These are phyloP conservation scores for Aptenodytes forsteri DNA, from an alignment of 2,113 vertebrate species.

Conservation along the genomic window DNA sequence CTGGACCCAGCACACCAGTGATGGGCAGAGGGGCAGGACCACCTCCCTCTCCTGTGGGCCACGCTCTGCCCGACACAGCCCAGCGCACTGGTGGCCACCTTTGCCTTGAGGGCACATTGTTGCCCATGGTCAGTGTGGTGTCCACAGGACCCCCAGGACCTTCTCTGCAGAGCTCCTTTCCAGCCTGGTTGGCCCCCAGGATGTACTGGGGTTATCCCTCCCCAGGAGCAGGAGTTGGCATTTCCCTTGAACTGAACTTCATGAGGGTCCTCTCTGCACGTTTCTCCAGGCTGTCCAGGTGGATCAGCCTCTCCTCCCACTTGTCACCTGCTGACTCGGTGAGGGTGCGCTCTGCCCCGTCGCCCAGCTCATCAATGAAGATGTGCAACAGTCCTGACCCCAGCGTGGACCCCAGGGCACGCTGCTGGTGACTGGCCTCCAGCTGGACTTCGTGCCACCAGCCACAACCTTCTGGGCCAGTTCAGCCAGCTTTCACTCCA, in stretches of 20 bases:
- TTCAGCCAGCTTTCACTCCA: not conserved
- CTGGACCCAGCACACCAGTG: not conserved
- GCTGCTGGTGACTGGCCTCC: not conserved
- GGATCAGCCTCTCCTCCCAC: not conserved
- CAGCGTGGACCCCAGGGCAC: not conserved
- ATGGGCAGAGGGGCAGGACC: no score
- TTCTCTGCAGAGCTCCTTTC: not conserved
- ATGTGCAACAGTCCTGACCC: not conserved
- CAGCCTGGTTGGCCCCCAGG: not conserved
- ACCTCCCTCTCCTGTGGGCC: not conserved
- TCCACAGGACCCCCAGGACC: not conserved
- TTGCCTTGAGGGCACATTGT: not conserved
- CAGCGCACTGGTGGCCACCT: not conserved
- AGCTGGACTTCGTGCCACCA: not conserved
- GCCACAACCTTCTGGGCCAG: not conserved
- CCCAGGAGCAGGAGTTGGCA: not conserved
- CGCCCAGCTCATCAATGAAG: no score
- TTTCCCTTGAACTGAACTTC: not conserved
- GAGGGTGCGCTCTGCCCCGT: not conserved
- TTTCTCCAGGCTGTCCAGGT: not conserved
- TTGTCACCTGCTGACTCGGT: not conserved
- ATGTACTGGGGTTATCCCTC: not conserved
- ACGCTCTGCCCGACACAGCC: not conserved
- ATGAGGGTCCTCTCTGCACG: not conserved
- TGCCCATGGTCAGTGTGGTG: not conserved